phyloP scores from a whole-genome alignment of 2,113 vertebrate species.

The Collichthys lucidus region DNA sequence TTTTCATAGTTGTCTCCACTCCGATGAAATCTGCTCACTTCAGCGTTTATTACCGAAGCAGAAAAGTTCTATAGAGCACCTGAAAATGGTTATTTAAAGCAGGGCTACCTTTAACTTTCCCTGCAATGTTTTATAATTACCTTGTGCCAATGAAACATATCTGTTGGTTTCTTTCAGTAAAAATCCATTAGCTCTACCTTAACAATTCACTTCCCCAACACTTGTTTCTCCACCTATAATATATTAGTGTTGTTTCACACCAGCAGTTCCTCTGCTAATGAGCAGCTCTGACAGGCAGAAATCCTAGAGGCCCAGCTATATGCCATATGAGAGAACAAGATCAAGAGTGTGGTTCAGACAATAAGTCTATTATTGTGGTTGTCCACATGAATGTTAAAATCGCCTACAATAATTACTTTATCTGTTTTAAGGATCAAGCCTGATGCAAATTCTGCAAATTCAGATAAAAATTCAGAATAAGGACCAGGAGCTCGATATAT shows the following conservation, averaged over 20 bases:
- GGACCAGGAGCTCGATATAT: too few relatives aligned
- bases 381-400: too few relatives aligned
- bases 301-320: background rate
- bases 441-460: too few relatives aligned
- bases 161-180: constrained; percentile 28
- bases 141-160: constrained; percentile 38
- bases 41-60: constrained; percentile 57
- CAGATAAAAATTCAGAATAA: too few relatives aligned
- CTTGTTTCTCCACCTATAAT: constrained; percentile 17
- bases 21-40: constrained; percentile 62
- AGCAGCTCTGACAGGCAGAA: constrained; percentile 24
- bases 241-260: constrained; percentile 36
- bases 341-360: too few relatives aligned
- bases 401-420: too few relatives aligned
- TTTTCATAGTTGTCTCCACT: constrained; percentile 5
- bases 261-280: constrained; percentile 39
- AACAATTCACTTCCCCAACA: constrained; percentile 43
- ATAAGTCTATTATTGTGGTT: too few relatives aligned
- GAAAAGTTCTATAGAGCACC: constrained; percentile 40
- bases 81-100: constrained; percentile 51
- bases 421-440: too few relatives aligned
- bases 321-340: too few relatives aligned
- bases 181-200: constrained; percentile 47
- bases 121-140: constrained; percentile 54
- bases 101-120: constrained; percentile 11